A percentile compares a stretch with the other conserved stretches of the same genome.
These are phyloP conservation scores for Arvicanthis niloticus DNA, from an alignment of 2,113 vertebrate genomes.

Conservation along the genomic window DNA sequence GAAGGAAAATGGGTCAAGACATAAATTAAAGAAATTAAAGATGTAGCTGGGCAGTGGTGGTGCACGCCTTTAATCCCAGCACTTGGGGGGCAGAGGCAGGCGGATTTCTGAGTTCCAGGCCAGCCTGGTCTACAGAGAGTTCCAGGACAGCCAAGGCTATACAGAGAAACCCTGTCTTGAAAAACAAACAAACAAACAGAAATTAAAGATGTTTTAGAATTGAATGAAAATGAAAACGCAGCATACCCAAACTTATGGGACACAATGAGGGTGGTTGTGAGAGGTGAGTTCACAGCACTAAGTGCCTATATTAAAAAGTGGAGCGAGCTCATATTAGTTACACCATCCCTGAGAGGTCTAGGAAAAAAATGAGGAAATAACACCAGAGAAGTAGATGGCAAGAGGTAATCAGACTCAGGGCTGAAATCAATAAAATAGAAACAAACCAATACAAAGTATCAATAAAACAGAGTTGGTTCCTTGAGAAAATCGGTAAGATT, in stretches of 20 bases:
- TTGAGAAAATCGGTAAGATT: neutral
- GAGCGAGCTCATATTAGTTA: neutral
- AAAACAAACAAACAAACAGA: too few relatives aligned
- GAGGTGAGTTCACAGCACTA: neutral
- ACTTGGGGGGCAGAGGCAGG: too few relatives aligned
- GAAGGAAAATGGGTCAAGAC: neutral
- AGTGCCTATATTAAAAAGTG: neutral
- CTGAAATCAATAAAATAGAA: neutral
- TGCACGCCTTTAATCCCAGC: too few relatives aligned
- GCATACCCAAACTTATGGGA: neutral
- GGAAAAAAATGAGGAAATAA: neutral
- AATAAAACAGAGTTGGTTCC: neutral
- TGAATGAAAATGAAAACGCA: neutral
- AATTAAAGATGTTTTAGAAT: neutral
- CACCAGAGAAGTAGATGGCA: neutral
- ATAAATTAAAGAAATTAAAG: neutral
- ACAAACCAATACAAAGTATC: neutral
- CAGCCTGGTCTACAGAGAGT: too few relatives aligned
- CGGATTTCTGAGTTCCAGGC: too few relatives aligned
- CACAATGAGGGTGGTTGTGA: neutral
- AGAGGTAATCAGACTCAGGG: neutral
- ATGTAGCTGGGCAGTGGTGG: too few relatives aligned
- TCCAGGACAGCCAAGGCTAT: too few relatives aligned
- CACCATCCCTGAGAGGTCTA: neutral
- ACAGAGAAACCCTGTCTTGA: too few relatives aligned